Base-by-base conservation (phyloP, 2,797 vertebrate species). In the Fundulus diaphanus region DNA sequence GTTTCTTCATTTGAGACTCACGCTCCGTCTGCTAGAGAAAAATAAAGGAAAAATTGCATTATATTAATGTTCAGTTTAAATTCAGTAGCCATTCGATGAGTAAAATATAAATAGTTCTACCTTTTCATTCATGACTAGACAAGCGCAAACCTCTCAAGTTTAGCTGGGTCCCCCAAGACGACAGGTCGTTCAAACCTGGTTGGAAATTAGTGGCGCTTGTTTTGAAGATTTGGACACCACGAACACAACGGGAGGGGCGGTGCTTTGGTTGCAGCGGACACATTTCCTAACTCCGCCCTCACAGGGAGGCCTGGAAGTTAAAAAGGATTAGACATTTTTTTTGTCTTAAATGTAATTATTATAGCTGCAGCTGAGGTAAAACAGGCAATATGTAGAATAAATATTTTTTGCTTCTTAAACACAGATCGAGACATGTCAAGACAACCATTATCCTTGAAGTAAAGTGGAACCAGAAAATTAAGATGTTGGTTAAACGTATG, bases 171-270 rank as follows among this genome's bases (percentile, higher is more conserved):
- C 40, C 42, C 15, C 44, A 69, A 16, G 67, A 33, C 35, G 11
- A 33, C 68, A 51, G 42, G 42, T 24, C 1, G 29, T 51, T 20
- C 40, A 83, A 84, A 89, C 12, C n/a, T 66, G 68, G 83, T 81
- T 76, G 78, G 31, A 46, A 27, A 6, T 1, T 1, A 33, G 71
- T 3, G 27, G 68, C 27, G 74, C 52, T 0, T 73, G 80, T 74
- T 85, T 87, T 75, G 46, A 4, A 5, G 3, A 1, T 18, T 5
- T 9, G 7, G 33, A 5, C 68, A 63, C 54, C 72, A 5, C 29
- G 12, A 4, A 15, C 6, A 35, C 15, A 54, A 33, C 51, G 24
- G 33, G 40, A 16, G 2, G 54, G 54, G 54, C 29, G 54, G 54
- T 22, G 51, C 44, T 5, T 40, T 5, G 2, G 9, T 5, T 22